A percentile compares a stretch with the other conserved stretches of the same genome.
Evolutionary conservation across 2,888 invertebrate species (phyloP).

Genomic region (Sphaeridia pumilis): DNA sequence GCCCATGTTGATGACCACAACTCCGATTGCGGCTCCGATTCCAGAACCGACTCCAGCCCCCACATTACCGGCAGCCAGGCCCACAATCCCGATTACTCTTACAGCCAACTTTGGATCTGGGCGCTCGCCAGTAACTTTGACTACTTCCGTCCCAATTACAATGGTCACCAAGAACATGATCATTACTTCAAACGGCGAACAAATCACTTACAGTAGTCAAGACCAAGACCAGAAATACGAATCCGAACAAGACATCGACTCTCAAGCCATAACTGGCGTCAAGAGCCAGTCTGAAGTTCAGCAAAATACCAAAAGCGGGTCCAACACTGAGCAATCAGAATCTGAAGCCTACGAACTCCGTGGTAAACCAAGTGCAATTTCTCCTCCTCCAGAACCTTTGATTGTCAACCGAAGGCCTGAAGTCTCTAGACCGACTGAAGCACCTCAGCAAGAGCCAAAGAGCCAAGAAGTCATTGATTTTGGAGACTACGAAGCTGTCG

Average conservation of each 20-base stretch:
- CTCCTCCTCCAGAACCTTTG: constrained; percentile 13
- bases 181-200: background rate
- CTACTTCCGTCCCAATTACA: constrained; percentile 13
- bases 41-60: background rate
- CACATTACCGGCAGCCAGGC: background rate
- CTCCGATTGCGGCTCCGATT: background rate
- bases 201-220: background rate
- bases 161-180: constrained; percentile 9
- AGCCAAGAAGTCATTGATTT: background rate
- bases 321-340: constrained; percentile 21
- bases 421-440: background rate
- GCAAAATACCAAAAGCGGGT: constrained; percentile 22
- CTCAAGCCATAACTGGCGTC: constrained; percentile 4
- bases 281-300: constrained; percentile 18
- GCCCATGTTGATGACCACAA: background rate
- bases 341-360: constrained; percentile 31
- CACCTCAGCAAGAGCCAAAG: background rate
- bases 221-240: background rate
- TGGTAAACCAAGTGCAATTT: constrained; percentile 5
- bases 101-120: too few species aligned
- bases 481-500: background rate
- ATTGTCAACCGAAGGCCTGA: constrained; percentile 21
- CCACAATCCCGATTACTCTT: background rate
- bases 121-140: constrained; percentile 9
- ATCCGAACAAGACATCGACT: constrained; percentile 5